phyloP scores from a whole-genome alignment of 1,140 invertebrate species.

The Eciton burchellii region DNA sequence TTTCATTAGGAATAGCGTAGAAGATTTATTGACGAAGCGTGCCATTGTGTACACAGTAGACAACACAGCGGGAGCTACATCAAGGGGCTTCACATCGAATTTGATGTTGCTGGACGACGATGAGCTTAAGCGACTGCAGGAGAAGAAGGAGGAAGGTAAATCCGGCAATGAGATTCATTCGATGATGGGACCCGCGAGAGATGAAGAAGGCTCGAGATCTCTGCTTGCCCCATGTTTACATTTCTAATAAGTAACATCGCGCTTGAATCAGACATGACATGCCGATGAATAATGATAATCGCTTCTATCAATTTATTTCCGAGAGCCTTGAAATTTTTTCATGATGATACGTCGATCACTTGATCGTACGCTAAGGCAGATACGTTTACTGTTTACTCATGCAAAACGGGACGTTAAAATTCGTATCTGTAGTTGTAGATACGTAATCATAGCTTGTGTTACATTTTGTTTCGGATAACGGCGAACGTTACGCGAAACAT shows the following conservation, averaged over 20 bases:
- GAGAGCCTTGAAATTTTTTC: background rate
- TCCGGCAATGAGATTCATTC: background rate
- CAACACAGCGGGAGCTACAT: slow-evolving; percentile 72
- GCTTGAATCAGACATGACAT: background rate
- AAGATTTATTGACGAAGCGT: slow-evolving; percentile 82
- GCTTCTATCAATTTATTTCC: slow-evolving; percentile 5
- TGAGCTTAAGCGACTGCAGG: slow-evolving; percentile 74
- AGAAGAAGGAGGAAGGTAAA: slow-evolving; percentile 56
- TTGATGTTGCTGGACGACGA: slow-evolving; percentile 82
- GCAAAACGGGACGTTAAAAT: slow-evolving; percentile 45
- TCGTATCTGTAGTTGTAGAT: background rate
- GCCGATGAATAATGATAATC: background rate
- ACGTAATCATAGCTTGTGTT: slow-evolving; percentile 17
- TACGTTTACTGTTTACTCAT: slow-evolving; percentile 18
- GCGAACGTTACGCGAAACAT: slow-evolving; percentile 34
- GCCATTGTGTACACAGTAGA: slow-evolving; percentile 82
- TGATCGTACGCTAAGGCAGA: slow-evolving; percentile 12
- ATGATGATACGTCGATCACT: background rate
- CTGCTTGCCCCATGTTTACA: background rate
- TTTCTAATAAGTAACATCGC: background rate
- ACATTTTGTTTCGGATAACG: slow-evolving; percentile 51
- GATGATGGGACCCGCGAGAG: background rate
- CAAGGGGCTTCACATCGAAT: slow-evolving; percentile 69
- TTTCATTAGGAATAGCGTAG: slow-evolving; percentile 79
- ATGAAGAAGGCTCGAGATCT: too few species aligned